A percentile compares a stretch with the other conserved stretches of the same genome.
These are phyloP conservation scores for Acleris sparsana DNA, from an alignment of 2,888 invertebrate genomes.

Conservation along the genomic window DNA sequence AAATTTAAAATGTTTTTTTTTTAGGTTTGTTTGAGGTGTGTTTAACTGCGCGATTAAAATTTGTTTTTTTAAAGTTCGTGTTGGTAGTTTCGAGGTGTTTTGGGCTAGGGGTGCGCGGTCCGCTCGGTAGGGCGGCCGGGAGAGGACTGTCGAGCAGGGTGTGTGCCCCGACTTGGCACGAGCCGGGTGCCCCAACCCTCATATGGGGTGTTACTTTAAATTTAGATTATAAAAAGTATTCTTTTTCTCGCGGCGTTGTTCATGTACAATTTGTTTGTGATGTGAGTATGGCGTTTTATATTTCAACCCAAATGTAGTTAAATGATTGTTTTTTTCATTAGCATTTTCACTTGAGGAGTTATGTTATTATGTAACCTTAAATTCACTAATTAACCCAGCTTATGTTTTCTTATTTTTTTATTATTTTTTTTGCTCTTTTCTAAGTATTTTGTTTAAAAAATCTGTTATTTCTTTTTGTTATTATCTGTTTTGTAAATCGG, in stretches of 20 bases:
- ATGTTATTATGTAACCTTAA: too few species aligned
- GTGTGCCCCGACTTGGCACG: slow-evolving; percentile 66
- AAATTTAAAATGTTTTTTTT: not conserved
- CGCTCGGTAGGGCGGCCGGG: slow-evolving; percentile 71
- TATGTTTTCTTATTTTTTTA: too few species aligned
- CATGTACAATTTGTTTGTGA: too few species aligned
- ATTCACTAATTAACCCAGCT: too few species aligned
- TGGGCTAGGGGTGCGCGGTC: slow-evolving; percentile 74
- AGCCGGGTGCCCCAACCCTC: slow-evolving; percentile 58
- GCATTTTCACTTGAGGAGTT: too few species aligned
- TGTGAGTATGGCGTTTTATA: too few species aligned
- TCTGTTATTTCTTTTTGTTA: too few species aligned
- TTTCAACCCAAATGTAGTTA: too few species aligned
- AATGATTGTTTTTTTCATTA: too few species aligned
- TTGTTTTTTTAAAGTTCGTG: slow-evolving; percentile 42
- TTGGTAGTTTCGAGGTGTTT: slow-evolving; percentile 38
- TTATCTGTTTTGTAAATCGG: too few species aligned
- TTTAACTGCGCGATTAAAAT: slow-evolving; percentile 30
- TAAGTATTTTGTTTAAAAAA: too few species aligned
- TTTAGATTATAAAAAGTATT: not conserved
- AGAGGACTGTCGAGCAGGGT: slow-evolving; percentile 73
- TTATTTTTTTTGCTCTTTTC: too few species aligned
- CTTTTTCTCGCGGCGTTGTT: not conserved
- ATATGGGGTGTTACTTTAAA: slow-evolving; percentile 51
- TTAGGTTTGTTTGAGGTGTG: slow-evolving; percentile 14